Evolutionary conservation across 2,888 invertebrate genomes (phyloP).

Genomic region (Polyommatus icarus): DNA sequence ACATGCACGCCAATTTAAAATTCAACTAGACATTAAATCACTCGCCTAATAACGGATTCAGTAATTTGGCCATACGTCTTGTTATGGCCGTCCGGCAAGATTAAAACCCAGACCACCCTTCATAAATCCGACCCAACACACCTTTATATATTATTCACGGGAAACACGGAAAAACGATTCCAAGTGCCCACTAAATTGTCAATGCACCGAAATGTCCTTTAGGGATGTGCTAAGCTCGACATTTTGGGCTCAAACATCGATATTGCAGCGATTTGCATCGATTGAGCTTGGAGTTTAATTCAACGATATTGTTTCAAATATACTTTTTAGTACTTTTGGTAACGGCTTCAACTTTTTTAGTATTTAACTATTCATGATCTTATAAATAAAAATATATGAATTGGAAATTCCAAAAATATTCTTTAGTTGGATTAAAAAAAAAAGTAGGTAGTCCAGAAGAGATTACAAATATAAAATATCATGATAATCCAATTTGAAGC

Average conservation of each 20-base stretch:
- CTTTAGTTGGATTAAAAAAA: no score
- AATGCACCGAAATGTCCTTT: constrained; percentile 47
- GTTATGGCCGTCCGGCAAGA: constrained; percentile 75
- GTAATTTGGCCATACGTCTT: constrained; percentile 78
- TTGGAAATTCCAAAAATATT: no score
- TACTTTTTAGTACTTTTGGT: no score
- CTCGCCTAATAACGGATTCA: constrained; percentile 72
- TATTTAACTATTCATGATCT: no score
- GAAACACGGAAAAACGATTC: constrained; percentile 68
- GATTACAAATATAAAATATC: no score
- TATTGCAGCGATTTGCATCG: no score
- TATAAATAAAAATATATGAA: no score
- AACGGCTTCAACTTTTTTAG: no score
- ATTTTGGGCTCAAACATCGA: not conserved
- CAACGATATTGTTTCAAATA: no score
- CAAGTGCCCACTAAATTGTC: constrained; percentile 62
- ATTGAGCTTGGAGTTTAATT: not conserved
- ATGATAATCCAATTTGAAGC: no score
- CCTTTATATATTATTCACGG: constrained; percentile 71
- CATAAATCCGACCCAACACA: constrained; percentile 71
- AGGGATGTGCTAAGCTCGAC: not conserved
- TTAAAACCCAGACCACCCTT: constrained; percentile 76
- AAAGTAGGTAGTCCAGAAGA: no score
- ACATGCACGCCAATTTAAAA: constrained; percentile 52
- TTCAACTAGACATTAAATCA: constrained; percentile 70